phyloP scores from a whole-genome alignment of 2,113 vertebrate species.

The Chionodraco myersi region DNA sequence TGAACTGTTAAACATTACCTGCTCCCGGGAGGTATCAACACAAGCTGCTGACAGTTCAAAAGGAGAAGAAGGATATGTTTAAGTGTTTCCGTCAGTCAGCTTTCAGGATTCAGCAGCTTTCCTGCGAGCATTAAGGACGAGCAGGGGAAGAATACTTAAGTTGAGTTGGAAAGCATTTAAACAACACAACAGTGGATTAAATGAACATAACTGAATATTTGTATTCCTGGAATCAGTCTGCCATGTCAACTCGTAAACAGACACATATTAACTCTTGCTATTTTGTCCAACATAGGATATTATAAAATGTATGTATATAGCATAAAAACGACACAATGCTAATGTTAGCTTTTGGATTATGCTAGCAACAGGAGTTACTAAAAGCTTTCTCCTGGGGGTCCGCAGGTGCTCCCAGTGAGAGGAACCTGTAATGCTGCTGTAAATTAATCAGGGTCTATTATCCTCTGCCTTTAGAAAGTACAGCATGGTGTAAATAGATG shows the following conservation, averaged over 20 bases:
- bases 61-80: neutral
- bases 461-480: neutral
- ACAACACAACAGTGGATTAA: neutral
- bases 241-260: too few relatives aligned
- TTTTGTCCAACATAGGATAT: too few relatives aligned
- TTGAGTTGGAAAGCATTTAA: neutral
- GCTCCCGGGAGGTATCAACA: too few relatives aligned
- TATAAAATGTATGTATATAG: too few relatives aligned
- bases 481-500: neutral
- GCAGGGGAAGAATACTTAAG: neutral
- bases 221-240: neutral
- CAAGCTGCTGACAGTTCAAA: neutral
- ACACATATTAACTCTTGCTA: too few relatives aligned
- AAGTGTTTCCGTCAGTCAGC: conserved; percentile 5
- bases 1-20: too few relatives aligned
- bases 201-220: neutral
- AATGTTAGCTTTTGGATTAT: neutral
- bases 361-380: neutral
- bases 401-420: neutral
- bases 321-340: neutral
- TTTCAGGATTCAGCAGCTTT: conserved; percentile 7
- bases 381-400: neutral
- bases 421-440: neutral
- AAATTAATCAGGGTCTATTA: neutral
- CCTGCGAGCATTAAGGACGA: neutral